A percentile compares a stretch with the other conserved stretches of the same genome.
These are phyloP conservation scores for Megathymus violae DNA, from an alignment of 1,140 invertebrate species.

Conservation along the genomic window DNA sequence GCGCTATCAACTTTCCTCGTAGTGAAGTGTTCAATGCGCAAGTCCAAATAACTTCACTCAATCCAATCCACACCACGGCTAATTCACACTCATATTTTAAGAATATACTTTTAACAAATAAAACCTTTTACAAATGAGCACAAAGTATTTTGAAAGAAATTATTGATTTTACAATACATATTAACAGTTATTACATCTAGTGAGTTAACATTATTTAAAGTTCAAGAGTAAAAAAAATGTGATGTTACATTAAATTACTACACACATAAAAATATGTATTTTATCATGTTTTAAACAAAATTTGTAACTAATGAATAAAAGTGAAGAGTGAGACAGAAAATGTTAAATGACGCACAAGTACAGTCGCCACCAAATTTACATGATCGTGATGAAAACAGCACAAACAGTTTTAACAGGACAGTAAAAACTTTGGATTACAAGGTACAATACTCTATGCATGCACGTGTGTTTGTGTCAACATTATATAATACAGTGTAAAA, in stretches of 20 bases:
- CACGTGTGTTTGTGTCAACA: background rate
- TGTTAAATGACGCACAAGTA: conserved; percentile 80
- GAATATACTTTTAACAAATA: conserved; percentile 40
- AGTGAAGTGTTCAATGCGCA: conserved; percentile 60
- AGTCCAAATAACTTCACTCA: conserved; percentile 78
- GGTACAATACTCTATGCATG: conserved; percentile 43
- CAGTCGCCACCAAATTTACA: conserved; percentile 65
- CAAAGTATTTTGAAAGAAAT: conserved; percentile 17
- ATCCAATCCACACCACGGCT: conserved; percentile 69
- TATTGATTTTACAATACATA: conserved; percentile 1
- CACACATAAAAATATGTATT: conserved; percentile 1
- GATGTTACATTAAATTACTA: conserved; percentile 11
- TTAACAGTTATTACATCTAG: background rate
- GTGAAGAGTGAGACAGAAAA: conserved; percentile 63
- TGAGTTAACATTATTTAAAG: background rate
- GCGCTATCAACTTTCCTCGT: too few relatives aligned
- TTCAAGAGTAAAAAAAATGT: conserved; percentile 3
- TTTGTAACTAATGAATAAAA: conserved; percentile 45
- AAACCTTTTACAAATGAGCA: conserved; percentile 25
- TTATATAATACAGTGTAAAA: conserved; percentile 22
- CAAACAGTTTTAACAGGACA: conserved; percentile 58
- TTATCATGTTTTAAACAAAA: conserved; percentile 34
- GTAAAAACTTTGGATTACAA: conserved; percentile 69
- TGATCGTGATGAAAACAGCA: conserved; percentile 53
- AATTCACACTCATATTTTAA: conserved; percentile 53